Conservation (phyloP, 2,113 vertebrate genomes). For the Lasiurus cinereus region DNA sequence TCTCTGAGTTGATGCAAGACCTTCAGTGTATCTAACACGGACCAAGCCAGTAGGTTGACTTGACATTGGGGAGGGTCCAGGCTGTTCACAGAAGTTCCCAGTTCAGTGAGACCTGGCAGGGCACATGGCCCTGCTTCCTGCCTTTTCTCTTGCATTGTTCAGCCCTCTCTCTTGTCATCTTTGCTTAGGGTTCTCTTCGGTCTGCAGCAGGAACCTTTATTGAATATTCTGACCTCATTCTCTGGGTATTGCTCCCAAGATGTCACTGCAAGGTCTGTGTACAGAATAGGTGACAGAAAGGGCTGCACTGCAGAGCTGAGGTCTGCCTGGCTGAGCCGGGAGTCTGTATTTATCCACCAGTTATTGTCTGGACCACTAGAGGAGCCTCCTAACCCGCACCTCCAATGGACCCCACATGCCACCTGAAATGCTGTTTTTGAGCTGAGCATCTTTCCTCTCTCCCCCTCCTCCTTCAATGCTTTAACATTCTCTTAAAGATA, state of each 20-base stretch:
- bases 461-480: background rate
- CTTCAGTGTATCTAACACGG: slow-evolving; percentile 42
- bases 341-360: background rate
- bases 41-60: background rate
- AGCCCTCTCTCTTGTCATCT: background rate
- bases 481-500: background rate
- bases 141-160: background rate
- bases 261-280: slow-evolving; percentile 54
- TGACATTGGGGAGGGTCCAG: background rate
- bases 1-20: slow-evolving; percentile 47
- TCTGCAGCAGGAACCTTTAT: slow-evolving; percentile 17
- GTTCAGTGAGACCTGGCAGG: background rate
- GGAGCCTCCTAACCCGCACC: background rate
- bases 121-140: background rate
- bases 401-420: accelerated
- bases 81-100: background rate
- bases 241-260: slow-evolving; percentile 46
- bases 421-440: background rate
- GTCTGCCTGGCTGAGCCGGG: background rate
- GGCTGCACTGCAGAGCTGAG: slow-evolving; percentile 31
- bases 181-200: background rate
- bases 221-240: slow-evolving; percentile 75
- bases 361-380: background rate
- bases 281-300: background rate
- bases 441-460: background rate